A percentile compares a stretch with the other conserved stretches of the same genome.
Evolutionary conservation across 2,797 vertebrate species (phyloP).

Genomic region (Pangasius sanitwongsei): DNA sequence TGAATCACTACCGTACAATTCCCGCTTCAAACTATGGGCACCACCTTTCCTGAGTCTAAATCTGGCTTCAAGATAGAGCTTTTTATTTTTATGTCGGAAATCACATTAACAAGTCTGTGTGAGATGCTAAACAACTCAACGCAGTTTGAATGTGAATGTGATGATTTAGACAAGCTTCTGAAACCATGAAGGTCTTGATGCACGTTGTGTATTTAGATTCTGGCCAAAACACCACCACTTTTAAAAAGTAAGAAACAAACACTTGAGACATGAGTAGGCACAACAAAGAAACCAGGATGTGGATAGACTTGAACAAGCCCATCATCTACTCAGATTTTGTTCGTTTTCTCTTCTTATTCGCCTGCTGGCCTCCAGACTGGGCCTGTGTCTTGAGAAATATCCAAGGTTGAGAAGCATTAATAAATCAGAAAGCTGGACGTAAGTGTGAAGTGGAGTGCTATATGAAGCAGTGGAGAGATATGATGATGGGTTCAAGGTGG

Average conservation of each 20-base stretch:
- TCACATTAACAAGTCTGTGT: not conserved
- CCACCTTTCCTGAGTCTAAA: not conserved
- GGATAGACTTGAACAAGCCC: not conserved
- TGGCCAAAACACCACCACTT: not conserved
- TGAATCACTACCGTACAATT: not conserved
- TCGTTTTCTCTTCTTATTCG: slow-evolving; percentile 14
- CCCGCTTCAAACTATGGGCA: not conserved
- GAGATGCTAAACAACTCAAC: not conserved
- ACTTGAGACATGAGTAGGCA: not conserved
- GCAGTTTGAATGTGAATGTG: not conserved
- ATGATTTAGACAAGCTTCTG: not conserved
- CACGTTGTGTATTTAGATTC: not conserved
- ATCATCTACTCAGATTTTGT: not conserved
- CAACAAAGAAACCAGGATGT: not conserved
- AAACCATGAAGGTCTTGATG: not conserved
- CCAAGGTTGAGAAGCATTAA: slow-evolving; percentile 45
- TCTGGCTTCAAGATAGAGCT: not conserved
- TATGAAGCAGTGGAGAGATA: slow-evolving; percentile 46
- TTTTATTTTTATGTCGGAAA: not conserved
- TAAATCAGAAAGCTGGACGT: slow-evolving; percentile 39
- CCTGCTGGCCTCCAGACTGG: not conserved
- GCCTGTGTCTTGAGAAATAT: slow-evolving; percentile 25
- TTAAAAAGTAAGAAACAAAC: not conserved
- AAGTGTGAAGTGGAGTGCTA: slow-evolving; percentile 40
- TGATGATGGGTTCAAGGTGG: slow-evolving; percentile 68